Conservation (phyloP, 1,140 invertebrate species). For the Pectinophora gossypiella region DNA sequence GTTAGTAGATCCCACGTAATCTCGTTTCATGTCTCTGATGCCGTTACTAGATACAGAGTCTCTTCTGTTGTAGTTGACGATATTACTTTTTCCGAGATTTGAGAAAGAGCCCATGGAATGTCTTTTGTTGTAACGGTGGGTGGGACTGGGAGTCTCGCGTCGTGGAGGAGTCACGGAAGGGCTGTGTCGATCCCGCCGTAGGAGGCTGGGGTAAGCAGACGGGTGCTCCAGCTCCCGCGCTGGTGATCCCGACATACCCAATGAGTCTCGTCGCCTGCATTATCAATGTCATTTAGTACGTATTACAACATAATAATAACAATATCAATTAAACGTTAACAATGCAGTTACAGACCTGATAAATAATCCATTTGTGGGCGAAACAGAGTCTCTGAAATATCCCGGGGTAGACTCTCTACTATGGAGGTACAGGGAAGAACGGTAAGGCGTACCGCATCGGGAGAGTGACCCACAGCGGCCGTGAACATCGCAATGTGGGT, state of each 20-base stretch:
- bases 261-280: slow-evolving; percentile 76
- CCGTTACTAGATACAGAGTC: slow-evolving; percentile 45
- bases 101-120: slow-evolving; percentile 68
- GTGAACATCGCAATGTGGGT: slow-evolving; percentile 82
- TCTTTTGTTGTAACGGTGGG: slow-evolving; percentile 64
- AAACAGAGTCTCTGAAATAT: slow-evolving; percentile 75
- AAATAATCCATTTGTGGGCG: slow-evolving; percentile 62
- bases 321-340: slow-evolving; percentile 3
- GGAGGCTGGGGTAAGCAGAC: slow-evolving; percentile 79
- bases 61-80: slow-evolving; percentile 55
- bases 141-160: slow-evolving; percentile 69
- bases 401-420: slow-evolving; percentile 69
- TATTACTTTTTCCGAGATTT: slow-evolving; percentile 47
- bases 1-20: slow-evolving; percentile 62
- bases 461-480: slow-evolving; percentile 76
- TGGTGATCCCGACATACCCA: slow-evolving; percentile 75
- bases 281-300: slow-evolving; percentile 26
- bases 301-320: slow-evolving; percentile 8
- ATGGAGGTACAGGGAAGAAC: slow-evolving; percentile 60
- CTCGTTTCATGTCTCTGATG: slow-evolving; percentile 67
- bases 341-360: slow-evolving; percentile 58
- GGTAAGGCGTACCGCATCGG: slow-evolving; percentile 67
- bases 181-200: slow-evolving; percentile 77
- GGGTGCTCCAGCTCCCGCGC: slow-evolving; percentile 80
- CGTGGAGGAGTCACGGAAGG: slow-evolving; percentile 77